These are phyloP conservation scores for Epizoanthus stellaris DNA, from an alignment of 92 coral and sea anemone species.

Conservation along the genomic window DNA sequence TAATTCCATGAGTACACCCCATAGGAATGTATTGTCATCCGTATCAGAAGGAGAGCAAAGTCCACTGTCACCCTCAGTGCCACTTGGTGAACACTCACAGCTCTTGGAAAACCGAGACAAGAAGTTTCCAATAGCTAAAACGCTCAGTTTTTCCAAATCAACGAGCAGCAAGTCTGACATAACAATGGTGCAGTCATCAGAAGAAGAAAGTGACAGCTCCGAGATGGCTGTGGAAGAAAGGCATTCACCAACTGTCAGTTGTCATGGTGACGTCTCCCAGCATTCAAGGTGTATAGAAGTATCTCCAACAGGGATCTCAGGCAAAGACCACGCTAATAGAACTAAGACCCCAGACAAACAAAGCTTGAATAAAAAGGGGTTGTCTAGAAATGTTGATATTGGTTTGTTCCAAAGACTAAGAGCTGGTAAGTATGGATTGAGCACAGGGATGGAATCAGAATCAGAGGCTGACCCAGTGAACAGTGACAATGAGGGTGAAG, in stretches of 20 bases:
- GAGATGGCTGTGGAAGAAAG: neutral
- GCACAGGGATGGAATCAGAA: slow-evolving; percentile 19
- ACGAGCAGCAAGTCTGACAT: neutral
- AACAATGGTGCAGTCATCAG: slow-evolving; percentile 6
- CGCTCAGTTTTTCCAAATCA: slow-evolving; percentile 27
- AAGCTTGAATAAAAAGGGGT: neutral
- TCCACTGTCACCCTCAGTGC: slow-evolving; percentile 33
- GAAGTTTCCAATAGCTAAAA: neutral
- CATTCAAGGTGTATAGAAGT: neutral
- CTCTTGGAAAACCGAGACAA: slow-evolving; percentile 10
- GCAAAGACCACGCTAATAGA: neutral
- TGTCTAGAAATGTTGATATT: slow-evolving; percentile 24
- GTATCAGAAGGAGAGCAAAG: neutral
- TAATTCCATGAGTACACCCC: neutral
- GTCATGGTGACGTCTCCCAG: neutral
- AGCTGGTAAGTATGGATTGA: slow-evolving; percentile 45
- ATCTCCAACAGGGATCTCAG: neutral
- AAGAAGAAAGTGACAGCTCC: slow-evolving; percentile 17
- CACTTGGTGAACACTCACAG: slow-evolving; percentile 10
- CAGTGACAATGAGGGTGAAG: slow-evolving; percentile 3
- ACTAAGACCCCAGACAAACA: neutral
- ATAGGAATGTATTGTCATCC: neutral
- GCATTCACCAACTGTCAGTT: neutral
- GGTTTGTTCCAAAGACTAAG: slow-evolving; percentile 52
- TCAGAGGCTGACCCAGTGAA: slow-evolving; percentile 39